Base-by-base conservation (phyloP, 2,113 vertebrate genomes). In the Solenodon paradoxus region DNA sequence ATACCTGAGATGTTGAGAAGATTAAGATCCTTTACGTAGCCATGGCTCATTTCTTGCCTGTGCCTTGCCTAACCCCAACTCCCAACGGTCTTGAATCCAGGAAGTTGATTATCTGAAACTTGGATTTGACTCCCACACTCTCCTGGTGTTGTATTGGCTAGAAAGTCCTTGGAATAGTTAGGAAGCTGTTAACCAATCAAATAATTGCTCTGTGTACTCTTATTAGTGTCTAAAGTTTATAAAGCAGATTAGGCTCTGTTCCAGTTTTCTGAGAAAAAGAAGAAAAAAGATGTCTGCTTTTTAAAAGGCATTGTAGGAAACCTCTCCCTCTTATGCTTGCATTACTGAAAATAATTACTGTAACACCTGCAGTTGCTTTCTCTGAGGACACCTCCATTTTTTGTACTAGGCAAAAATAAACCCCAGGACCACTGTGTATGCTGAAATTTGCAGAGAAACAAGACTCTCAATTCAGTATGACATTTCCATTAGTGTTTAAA, bases 311-410 rank as follows among this genome's bases (percentile, higher is more conserved):
- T 90, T 64, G 5, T 69, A 77, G 53, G 68, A 68, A 94, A 96
- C 8, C 45, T 90, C 40, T 89, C n/a, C 53, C 6, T 94, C 49
- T 91, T 86, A 49, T 24, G 32, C 16, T 85, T 92, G 38, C 17
- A 26, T 88, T 94, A 86, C 51, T 91, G 85, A 82, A 92, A 83
- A 94, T 92, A 96, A 94, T 85, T 80, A 74, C 84, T n/a, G 0
- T 80, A 96, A 93, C 53, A 79, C 59, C 82, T 77, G 42, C 3
- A 64, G 51, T 96, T 83, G 42, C 57, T 96, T 95, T 94, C 66
- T 90, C n/a, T 63, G 72, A 95, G 28, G 45, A 71, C 45, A 74
- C 30, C 30, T 84, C 69, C 94, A 32, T 63, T 64, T 74, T 92
- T 49, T 88, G 49, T 59, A 74, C 28, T 57, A 85, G 69, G 71